Evolutionary conservation across 2,797 vertebrate genomes (phyloP).

Genomic region (Podarcis lilfordi): DNA sequence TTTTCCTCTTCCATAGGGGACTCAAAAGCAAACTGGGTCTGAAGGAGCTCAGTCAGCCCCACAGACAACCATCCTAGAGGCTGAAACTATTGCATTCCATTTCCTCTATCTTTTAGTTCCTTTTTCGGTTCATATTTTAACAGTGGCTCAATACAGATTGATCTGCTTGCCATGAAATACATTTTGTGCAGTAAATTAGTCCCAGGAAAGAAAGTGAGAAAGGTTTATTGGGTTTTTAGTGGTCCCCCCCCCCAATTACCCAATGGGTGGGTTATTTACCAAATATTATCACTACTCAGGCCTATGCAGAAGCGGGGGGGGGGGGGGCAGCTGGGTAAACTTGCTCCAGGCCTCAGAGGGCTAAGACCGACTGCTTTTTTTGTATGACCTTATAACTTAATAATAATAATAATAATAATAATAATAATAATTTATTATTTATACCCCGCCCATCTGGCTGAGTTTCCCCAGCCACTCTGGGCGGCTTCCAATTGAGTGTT

Average conservation of each 20-base stretch:
- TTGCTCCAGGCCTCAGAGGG: no score
- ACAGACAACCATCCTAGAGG: background rate
- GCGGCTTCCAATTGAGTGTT: no score
- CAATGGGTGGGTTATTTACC: background rate
- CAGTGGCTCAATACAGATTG: constrained; percentile 46
- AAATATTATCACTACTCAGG: background rate
- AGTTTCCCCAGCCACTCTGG: no score
- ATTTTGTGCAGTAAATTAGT: constrained; percentile 49
- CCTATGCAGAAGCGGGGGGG: no score
- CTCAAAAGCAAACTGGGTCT: background rate
- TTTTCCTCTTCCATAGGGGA: background rate
- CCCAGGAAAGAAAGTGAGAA: constrained; percentile 35
- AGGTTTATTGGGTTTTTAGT: background rate
- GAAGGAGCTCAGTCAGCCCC: accelerated
- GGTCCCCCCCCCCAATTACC: background rate
- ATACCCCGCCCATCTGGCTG: no score
- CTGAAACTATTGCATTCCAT: background rate
- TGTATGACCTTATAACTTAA: no score
- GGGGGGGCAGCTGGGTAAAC: no score
- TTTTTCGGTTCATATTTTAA: constrained; percentile 4
- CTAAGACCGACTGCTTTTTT: no score
- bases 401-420: no score
- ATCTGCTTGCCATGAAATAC: background rate
- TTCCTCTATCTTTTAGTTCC: background rate
- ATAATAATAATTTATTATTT: no score